Conservation (phyloP, 1,140 invertebrate species). For the Trichonephila clavipes region DNA sequence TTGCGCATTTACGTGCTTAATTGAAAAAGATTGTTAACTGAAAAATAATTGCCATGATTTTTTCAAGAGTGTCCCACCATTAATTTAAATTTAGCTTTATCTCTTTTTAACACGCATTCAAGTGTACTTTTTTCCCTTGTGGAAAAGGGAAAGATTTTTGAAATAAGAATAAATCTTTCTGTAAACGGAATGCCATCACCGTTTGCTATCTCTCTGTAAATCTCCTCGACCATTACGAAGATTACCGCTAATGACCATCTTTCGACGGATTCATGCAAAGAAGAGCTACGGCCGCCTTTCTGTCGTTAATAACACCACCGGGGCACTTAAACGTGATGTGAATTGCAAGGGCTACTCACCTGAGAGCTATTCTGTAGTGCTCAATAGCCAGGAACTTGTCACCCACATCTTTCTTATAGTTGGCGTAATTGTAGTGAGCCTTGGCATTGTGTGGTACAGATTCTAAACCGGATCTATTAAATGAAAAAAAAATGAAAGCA, state of each 20-base stretch:
- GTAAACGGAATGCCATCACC: background rate
- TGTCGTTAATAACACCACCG: background rate
- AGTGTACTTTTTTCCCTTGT: background rate
- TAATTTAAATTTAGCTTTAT: background rate
- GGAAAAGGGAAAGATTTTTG: background rate
- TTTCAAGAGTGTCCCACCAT: too few species aligned
- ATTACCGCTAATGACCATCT: background rate
- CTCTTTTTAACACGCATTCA: background rate
- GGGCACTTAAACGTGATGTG: background rate
- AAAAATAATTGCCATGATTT: too few species aligned
- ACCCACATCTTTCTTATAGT: slow-evolving; percentile 89
- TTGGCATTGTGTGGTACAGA: slow-evolving; percentile 92
- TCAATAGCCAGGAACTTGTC: slow-evolving; percentile 86
- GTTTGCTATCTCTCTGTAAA: background rate
- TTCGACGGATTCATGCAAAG: background rate
- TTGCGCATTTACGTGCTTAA: too few species aligned
- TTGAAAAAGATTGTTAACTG: too few species aligned
- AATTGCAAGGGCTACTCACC: slow-evolving; percentile 82
- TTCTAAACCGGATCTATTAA: slow-evolving; percentile 87
- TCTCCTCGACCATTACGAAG: background rate
- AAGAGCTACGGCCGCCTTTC: background rate
- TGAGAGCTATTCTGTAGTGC: slow-evolving; percentile 90
- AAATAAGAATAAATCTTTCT: background rate
- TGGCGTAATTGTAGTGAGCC: slow-evolving; percentile 95
- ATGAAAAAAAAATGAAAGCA: too few species aligned